Conservation (phyloP, 1,140 invertebrate species). For the Tigriopus japonicus region DNA sequence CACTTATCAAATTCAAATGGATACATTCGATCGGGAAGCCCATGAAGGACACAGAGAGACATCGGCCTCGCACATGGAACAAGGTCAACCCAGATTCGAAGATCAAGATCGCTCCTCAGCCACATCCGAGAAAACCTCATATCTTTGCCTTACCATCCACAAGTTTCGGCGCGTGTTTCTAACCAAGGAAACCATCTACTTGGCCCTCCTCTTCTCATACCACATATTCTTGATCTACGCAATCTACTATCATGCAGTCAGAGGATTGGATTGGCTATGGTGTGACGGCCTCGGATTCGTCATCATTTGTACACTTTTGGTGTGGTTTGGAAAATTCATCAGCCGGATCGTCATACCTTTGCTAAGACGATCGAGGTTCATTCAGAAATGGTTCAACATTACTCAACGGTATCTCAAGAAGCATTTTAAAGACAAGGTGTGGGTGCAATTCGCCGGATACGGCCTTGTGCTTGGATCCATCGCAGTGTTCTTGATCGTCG, state of each 20-base stretch:
- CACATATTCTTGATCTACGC: not conserved
- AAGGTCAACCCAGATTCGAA: too few species aligned
- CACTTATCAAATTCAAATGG: too few species aligned
- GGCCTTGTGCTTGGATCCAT: not conserved
- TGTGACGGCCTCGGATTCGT: constrained; percentile 1
- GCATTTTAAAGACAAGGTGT: too few species aligned
- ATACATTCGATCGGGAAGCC: too few species aligned
- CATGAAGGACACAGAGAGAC: too few species aligned
- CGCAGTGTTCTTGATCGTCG: not conserved
- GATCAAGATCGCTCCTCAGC: too few species aligned
- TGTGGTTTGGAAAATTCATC: not conserved
- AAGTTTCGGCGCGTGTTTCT: too few species aligned
- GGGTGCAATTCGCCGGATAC: not conserved
- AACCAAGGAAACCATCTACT: too few species aligned
- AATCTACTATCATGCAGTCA: not conserved
- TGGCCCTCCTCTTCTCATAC: not conserved
- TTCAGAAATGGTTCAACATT: not conserved
- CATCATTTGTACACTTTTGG: not conserved
- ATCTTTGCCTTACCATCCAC: too few species aligned
- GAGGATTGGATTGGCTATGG: not conserved
- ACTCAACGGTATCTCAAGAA: not conserved
- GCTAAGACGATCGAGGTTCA: not conserved
- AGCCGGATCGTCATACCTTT: not conserved
- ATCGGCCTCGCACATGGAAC: too few species aligned
- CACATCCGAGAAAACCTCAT: too few species aligned